Evolutionary conservation across 1,140 invertebrate genomes (phyloP).

Genomic region (Drosophila ananassae): DNA sequence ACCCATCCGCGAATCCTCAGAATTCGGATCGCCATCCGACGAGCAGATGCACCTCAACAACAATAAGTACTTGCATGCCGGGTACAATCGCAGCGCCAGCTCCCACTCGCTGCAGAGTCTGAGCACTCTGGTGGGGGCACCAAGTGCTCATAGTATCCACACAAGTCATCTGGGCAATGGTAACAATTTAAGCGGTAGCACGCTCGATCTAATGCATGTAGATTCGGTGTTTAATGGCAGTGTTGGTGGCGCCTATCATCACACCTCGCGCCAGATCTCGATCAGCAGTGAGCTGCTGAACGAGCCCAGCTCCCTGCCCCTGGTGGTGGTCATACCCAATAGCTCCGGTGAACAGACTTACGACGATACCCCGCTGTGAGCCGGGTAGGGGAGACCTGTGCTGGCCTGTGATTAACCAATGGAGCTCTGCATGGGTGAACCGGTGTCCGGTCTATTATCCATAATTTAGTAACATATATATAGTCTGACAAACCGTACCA

Average conservation of each 20-base stretch:
- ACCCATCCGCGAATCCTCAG: constrained; percentile 82
- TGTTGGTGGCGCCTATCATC: constrained; percentile 35
- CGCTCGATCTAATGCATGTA: constrained; percentile 57
- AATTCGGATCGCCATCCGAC: constrained; percentile 82
- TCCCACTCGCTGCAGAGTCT: constrained; percentile 77
- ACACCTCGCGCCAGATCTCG: constrained; percentile 53
- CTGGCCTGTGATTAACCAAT: constrained; percentile 28
- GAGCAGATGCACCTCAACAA: constrained; percentile 63
- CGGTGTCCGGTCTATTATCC: not conserved
- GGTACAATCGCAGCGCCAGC: constrained; percentile 75
- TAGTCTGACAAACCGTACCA: constrained; percentile 39
- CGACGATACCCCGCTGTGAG: constrained; percentile 79
- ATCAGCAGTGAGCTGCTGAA: constrained; percentile 66
- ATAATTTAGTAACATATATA: constrained; percentile 7
- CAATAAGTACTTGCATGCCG: constrained; percentile 58
- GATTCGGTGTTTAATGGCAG: constrained; percentile 33
- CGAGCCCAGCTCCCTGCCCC: constrained; percentile 64
- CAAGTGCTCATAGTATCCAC: constrained; percentile 18
- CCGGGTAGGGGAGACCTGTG: not conserved
- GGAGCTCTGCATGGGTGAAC: constrained; percentile 32
- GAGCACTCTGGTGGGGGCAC: constrained; percentile 34
- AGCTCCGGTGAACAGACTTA: constrained; percentile 51
- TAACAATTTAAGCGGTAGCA: constrained; percentile 63
- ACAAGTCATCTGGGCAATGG: constrained; percentile 42
- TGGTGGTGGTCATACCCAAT: constrained; percentile 81